Evolutionary conservation across 1,140 invertebrate species (phyloP), one percentile per base, ranked within the genome.

Genomic region (Calliphora vicina): DNA sequence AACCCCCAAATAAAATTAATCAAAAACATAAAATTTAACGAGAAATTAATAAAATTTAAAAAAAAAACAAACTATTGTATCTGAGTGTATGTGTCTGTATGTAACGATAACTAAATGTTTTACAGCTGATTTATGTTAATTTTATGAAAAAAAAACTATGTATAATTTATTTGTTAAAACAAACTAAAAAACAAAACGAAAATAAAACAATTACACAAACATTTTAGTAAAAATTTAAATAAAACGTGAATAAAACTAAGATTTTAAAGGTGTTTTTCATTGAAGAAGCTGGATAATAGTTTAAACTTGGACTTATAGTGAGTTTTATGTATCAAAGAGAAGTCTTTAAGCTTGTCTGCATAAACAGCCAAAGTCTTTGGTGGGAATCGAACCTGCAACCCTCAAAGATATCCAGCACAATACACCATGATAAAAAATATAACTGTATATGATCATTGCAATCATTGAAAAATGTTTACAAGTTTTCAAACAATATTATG

Each of bases 121-220:
- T 67, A 67, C 61, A 67, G 61, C 61, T 67, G 61, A 67, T 67
- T 67, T 67, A 67, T 67, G 61, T 67, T 67, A 67, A 23, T 67
- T 67, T 25, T 67, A 67, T 67, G 61, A 67, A 67, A 20, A 67
- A 67, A 57, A 57, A 35, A 2, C 35, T 35, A 35, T 35, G 10
- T 10, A 1, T 35, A 35, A 35, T 35, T 35, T 50, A n/a, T 50
- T 50, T 50, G 45, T 50, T 50, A 50, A 50, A 15, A 50, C 12
- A 50, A 50, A 50, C n/a, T n/a, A n/a, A 12, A 50, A 50, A 50
- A 35, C 35, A 10, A 35, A 35, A 35, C 10, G 6, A 50, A 50
- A 50, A 50, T 15, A 50, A 6, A 50, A 50, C 12, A n/a, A 50
- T 50, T n/a, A 50, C 45, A 50, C 12, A 50, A 50, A 50, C 45